phyloP scores from a whole-genome alignment of 2,113 vertebrate species.

The Ptyas mucosa region DNA sequence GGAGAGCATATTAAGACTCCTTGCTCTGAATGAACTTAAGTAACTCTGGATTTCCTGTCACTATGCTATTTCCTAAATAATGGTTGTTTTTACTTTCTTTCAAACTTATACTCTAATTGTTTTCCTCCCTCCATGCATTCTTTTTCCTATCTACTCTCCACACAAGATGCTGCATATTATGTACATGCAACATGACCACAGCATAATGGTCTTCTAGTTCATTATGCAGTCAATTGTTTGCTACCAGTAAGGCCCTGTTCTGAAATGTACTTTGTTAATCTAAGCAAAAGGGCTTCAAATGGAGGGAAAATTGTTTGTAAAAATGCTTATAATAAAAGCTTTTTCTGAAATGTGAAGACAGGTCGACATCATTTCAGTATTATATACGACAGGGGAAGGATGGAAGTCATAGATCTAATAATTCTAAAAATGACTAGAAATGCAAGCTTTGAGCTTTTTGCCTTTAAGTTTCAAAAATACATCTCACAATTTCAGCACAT shows the following conservation, averaged over 20 bases:
- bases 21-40: background rate
- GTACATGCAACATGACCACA: background rate
- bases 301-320: background rate
- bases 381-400: background rate
- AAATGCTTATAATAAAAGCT: background rate
- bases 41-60: background rate
- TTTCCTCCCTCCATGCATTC: background rate
- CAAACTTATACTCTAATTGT: background rate
- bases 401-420: background rate
- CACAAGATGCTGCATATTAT: background rate
- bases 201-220: background rate
- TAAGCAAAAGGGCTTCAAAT: background rate
- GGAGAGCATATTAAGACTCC: background rate
- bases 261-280: background rate
- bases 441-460: background rate
- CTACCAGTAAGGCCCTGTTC: background rate
- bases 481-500: background rate
- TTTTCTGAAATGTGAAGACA: background rate
- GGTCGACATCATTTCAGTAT: background rate
- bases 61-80: background rate
- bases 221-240: background rate
- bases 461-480: background rate
- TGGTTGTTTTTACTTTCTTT: background rate
- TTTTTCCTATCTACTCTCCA: background rate
- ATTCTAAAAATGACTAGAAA: background rate